Percentiles rank a stretch among this genome's conserved stretches.
phyloP scores from a whole-genome alignment of 2,888 invertebrate genomes.

The Listrodromus nycthemerus region DNA sequence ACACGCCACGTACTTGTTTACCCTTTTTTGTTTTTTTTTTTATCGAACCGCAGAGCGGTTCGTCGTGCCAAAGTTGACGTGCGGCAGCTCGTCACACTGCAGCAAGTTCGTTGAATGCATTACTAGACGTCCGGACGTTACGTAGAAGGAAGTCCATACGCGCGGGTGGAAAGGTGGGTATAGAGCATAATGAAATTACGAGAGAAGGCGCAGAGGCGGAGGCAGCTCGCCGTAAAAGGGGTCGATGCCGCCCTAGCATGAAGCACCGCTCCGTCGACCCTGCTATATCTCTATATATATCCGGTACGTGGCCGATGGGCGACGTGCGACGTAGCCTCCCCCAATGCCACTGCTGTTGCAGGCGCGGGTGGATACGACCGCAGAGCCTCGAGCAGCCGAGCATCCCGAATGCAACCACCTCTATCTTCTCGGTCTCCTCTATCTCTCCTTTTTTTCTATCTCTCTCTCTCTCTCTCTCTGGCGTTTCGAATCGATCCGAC shows the following conservation, averaged over 20 bases:
- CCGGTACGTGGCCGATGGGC: slow-evolving; percentile 19
- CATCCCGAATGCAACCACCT: background rate
- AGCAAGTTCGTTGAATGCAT: background rate
- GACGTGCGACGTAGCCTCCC: slow-evolving; percentile 23
- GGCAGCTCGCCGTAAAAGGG: slow-evolving; percentile 32
- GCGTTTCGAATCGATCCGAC: slow-evolving; percentile 31
- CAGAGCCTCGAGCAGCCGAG: slow-evolving; percentile 19
- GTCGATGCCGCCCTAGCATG: slow-evolving; percentile 26
- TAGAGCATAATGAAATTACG: slow-evolving; percentile 35
- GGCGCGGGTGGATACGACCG: slow-evolving; percentile 31
- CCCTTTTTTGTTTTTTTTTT: too few relatives aligned
- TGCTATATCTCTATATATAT: slow-evolving; percentile 4
- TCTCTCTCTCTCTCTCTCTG: too few relatives aligned
- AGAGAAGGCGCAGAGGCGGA: slow-evolving; percentile 17
- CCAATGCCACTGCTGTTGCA: background rate
- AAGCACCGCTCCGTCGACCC: slow-evolving; percentile 7
- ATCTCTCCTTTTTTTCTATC: too few relatives aligned
- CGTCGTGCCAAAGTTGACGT: background rate
- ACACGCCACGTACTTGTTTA: too few relatives aligned
- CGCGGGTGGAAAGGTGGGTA: background rate
- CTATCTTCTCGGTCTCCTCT: background rate
- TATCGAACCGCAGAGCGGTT: too few relatives aligned
- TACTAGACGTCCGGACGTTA: slow-evolving; percentile 10
- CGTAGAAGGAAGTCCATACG: background rate
- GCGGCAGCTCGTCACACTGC: background rate